phyloP scores from a whole-genome alignment of 1,140 invertebrate species.

The Drosophila leontia region DNA sequence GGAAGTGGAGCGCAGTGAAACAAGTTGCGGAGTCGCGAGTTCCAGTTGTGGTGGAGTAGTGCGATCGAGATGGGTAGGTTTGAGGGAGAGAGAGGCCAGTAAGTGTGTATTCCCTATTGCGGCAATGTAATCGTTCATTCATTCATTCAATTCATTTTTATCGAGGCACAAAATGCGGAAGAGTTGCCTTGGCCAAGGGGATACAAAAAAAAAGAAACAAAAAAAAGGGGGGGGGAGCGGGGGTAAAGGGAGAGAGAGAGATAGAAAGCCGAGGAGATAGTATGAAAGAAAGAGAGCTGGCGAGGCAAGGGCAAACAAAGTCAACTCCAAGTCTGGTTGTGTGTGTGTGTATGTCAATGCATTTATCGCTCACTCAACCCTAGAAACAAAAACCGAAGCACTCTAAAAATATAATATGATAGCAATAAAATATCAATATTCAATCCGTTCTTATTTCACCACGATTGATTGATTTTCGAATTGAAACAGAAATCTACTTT shows the following conservation, averaged over 20 bases:
- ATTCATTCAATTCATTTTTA: constrained; percentile 59
- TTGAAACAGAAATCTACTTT: neutral
- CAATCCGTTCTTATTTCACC: constrained; percentile 4
- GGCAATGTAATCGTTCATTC: constrained; percentile 60
- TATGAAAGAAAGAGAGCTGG: neutral
- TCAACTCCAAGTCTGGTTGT: constrained; percentile 36
- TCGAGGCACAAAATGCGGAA: constrained; percentile 46
- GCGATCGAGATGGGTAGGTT: neutral
- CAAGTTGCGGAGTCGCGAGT: constrained; percentile 28
- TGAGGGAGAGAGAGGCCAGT: neutral
- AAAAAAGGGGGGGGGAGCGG: neutral
- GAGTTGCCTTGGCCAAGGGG: constrained; percentile 27
- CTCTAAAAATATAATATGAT: neutral
- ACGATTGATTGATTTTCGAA: neutral
- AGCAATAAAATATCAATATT: constrained; percentile 27
- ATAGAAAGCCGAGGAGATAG: neutral
- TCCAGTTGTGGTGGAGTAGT: constrained; percentile 10
- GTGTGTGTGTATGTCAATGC: constrained; percentile 29
- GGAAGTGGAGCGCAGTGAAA: constrained; percentile 40
- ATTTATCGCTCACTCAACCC: constrained; percentile 54
- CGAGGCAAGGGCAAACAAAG: constrained; percentile 26
- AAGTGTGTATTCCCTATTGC: constrained; percentile 32
- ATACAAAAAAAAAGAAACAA: constrained; percentile 1
- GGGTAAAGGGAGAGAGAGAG: neutral
- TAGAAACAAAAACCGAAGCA: constrained; percentile 1